These are phyloP conservation scores for Diplazon laetatorius DNA, from an alignment of 2,888 invertebrate genomes.

Conservation along the genomic window DNA sequence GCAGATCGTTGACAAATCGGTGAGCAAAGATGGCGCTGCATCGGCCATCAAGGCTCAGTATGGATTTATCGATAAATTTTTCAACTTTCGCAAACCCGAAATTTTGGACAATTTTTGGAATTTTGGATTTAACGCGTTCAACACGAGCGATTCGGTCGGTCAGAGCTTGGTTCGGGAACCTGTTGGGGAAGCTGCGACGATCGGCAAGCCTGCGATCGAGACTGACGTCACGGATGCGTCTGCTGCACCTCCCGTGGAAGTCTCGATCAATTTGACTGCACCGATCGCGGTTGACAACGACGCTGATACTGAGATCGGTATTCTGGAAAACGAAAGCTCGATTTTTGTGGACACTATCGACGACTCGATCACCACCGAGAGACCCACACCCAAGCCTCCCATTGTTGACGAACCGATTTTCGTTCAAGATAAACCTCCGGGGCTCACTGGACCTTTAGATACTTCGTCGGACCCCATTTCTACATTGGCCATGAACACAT, in stretches of 20 bases:
- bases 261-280: constrained; percentile 51
- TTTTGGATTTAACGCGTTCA: constrained; percentile 17
- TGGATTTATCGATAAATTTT: constrained; percentile 8
- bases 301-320: constrained; percentile 2
- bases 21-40: not conserved
- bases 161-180: no score
- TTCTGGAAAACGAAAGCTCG: constrained; percentile 24
- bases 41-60: not conserved
- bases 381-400: constrained; percentile 55
- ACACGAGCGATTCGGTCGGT: no score
- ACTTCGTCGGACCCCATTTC: no score
- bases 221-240: no score
- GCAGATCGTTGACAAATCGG: not conserved
- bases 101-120: constrained; percentile 13
- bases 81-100: constrained; percentile 20
- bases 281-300: constrained; percentile 26
- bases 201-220: not conserved
- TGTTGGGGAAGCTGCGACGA: not conserved
- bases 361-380: constrained; percentile 57
- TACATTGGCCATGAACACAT: constrained; percentile 14
- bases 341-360: constrained; percentile 38
- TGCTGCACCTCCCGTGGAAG: constrained; percentile 43
- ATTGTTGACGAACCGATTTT: constrained; percentile 60
- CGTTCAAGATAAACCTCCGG: constrained; percentile 49
- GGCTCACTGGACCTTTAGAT: constrained; percentile 21